Evolutionary conservation across 2,888 invertebrate genomes (phyloP).

Genomic region (Chesias legatella): DNA sequence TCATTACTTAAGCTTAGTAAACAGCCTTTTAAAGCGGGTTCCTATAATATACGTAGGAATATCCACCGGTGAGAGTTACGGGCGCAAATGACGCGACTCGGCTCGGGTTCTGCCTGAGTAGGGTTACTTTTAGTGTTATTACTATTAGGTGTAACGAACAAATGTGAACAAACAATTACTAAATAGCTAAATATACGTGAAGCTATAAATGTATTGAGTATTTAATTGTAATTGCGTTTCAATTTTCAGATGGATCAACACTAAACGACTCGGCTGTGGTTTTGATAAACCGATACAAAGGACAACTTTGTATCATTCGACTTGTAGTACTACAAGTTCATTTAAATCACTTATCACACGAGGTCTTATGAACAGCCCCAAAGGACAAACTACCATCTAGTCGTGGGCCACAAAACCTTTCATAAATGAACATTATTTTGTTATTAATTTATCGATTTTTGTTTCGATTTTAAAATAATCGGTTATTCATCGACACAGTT

Average conservation of each 20-base stretch:
- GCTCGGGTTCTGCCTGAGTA: too few species aligned
- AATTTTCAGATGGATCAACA: constrained; percentile 73
- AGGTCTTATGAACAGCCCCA: constrained; percentile 37
- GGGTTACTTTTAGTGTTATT: too few species aligned
- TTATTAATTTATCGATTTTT: constrained; percentile 70
- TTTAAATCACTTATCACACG: constrained; percentile 15
- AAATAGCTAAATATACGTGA: too few species aligned
- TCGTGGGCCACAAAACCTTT: constrained; percentile 46
- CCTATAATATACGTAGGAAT: too few species aligned
- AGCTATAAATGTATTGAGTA: too few species aligned
- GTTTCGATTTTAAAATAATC: constrained; percentile 61
- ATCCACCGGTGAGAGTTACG: too few species aligned
- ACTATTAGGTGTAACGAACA: too few species aligned
- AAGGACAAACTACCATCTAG: constrained; percentile 24
- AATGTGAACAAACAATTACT: too few species aligned
- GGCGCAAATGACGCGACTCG: too few species aligned
- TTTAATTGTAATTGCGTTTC: constrained; percentile 9
- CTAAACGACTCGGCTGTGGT: constrained; percentile 48
- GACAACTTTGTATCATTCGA: constrained; percentile 44
- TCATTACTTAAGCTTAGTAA: too few species aligned
- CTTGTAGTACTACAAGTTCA: constrained; percentile 35
- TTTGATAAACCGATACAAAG: constrained; percentile 40
- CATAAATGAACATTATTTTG: constrained; percentile 69
- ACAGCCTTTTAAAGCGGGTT: too few species aligned
- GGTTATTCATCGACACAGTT: constrained; percentile 55